phyloP scores from a whole-genome alignment of 2,888 invertebrate species.

The Eupithecia vulgata region DNA sequence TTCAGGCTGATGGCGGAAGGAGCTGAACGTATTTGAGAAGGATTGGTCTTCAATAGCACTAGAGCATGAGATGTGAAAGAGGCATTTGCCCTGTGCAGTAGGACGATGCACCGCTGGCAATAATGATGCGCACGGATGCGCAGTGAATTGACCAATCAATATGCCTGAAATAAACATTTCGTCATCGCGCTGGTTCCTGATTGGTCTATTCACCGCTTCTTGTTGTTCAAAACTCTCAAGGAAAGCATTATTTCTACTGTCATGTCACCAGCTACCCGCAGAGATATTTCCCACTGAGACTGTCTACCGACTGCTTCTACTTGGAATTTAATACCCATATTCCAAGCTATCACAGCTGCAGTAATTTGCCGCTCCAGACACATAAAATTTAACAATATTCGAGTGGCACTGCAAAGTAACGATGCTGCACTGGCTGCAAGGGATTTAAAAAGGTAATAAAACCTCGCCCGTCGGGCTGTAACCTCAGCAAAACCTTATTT shows the following conservation, averaged over 20 bases:
- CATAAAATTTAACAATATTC: slow-evolving; percentile 55
- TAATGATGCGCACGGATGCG: not conserved
- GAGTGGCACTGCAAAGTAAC: slow-evolving; percentile 43
- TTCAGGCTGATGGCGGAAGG: not conserved
- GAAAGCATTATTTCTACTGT: not conserved
- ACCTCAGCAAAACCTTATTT: slow-evolving; percentile 23
- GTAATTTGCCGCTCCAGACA: slow-evolving; percentile 46
- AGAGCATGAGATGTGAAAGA: not conserved
- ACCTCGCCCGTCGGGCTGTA: slow-evolving; percentile 9
- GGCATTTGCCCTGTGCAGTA: not conserved
- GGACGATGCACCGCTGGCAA: not conserved
- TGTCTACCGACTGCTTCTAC: not conserved
- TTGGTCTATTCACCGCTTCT: not conserved
- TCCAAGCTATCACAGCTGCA: slow-evolving; percentile 5
- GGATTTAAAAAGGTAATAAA: slow-evolving; percentile 32
- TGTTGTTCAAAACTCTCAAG: not conserved
- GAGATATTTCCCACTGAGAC: not conserved
- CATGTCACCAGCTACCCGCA: not conserved
- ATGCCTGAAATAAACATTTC: not conserved
- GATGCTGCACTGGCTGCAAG: slow-evolving; percentile 36
- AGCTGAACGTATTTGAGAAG: not conserved
- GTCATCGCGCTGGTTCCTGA: not conserved
- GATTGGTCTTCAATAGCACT: not conserved
- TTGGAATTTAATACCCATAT: not conserved
- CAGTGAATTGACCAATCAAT: not conserved